These are phyloP conservation scores for Jaculus jaculus DNA, from an alignment of 2,113 vertebrate genomes.

Conservation along the genomic window DNA sequence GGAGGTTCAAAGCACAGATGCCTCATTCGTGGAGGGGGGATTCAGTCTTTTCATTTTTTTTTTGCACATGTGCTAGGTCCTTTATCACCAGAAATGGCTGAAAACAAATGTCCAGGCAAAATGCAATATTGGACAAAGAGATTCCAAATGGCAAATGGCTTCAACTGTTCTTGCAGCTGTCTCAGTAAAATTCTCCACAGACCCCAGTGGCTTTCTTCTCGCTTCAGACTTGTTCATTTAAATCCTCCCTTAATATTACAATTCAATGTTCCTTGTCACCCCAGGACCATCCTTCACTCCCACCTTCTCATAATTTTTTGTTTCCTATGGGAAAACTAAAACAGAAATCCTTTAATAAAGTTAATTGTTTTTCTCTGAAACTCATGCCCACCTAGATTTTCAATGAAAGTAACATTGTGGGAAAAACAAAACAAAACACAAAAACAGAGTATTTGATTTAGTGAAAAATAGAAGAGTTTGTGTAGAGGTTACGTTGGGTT, in stretches of 20 bases:
- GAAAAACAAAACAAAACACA: not conserved
- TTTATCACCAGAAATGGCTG: slow-evolving; percentile 35
- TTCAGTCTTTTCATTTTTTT: not conserved
- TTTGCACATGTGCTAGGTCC: not conserved
- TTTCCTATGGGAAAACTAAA: not conserved
- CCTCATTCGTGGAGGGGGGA: not conserved
- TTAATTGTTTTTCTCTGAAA: not conserved
- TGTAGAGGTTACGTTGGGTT: not conserved
- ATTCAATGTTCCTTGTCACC: not conserved
- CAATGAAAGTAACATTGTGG: not conserved
- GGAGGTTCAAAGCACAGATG: not conserved
- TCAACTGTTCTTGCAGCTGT: slow-evolving; percentile 62
- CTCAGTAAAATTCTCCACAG: not conserved
- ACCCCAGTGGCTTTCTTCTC: not conserved
- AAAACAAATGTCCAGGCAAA: slow-evolving; percentile 54
- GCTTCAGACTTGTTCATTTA: not conserved
- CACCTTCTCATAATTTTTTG: not conserved
- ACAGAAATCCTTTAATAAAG: not conserved
- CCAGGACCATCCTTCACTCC: fast-evolving
- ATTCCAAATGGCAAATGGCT: slow-evolving; percentile 42
- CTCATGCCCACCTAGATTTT: not conserved
- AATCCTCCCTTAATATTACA: not conserved
- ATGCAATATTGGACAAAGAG: not conserved
- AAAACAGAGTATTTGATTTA: not conserved
- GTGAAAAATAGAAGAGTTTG: not conserved